Conservation (phyloP, 2,797 vertebrate species). For the Poliocrania exsul region DNA sequence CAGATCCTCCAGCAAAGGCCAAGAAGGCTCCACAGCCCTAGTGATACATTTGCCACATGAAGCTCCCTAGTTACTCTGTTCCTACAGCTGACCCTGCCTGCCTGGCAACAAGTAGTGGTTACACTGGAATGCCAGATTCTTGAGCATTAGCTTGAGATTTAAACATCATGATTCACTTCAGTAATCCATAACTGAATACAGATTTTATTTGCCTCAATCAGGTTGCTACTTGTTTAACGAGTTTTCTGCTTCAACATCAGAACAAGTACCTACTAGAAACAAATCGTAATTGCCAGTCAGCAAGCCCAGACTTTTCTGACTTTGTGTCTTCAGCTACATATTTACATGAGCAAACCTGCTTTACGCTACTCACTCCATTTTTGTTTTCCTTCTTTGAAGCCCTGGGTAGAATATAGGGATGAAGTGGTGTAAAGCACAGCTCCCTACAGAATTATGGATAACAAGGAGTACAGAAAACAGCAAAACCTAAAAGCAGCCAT, state of each 20-base stretch:
- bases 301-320: slow-evolving; percentile 16
- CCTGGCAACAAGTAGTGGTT: background rate
- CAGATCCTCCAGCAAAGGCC: background rate
- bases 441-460: fast-evolving
- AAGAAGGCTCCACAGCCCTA: background rate
- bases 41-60: background rate
- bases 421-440: background rate
- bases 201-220: background rate
- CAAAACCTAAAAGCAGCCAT: background rate
- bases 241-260: background rate
- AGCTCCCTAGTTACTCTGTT: background rate
- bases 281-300: background rate
- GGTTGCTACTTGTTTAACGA: background rate
- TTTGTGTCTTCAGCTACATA: background rate
- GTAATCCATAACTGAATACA: background rate
- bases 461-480: background rate
- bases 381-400: background rate
- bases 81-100: background rate
- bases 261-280: slow-evolving; percentile 22
- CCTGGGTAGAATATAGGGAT: background rate
- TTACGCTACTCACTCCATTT: background rate
- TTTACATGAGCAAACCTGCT: background rate
- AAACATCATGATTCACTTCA: background rate
- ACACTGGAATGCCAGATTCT: background rate
- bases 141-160: background rate